Evolutionary conservation across 2,113 vertebrate genomes (phyloP).

Genomic region (Lasiurus cinereus): DNA sequence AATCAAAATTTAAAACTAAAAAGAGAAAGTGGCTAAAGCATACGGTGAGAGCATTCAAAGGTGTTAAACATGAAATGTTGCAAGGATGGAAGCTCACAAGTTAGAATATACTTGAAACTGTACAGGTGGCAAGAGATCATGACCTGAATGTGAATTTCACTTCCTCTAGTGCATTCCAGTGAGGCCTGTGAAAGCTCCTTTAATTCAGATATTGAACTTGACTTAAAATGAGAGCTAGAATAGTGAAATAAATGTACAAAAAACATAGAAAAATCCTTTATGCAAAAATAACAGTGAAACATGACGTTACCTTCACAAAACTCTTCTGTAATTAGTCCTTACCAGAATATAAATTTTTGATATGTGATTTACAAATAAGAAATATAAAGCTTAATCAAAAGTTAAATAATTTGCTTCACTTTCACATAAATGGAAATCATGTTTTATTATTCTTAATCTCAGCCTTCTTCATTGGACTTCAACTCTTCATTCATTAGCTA

Average conservation of each 20-base stretch:
- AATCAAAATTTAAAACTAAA: constrained; percentile 50
- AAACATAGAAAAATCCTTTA: background rate
- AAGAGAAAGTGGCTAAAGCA: background rate
- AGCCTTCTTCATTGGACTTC: background rate
- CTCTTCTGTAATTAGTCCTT: background rate
- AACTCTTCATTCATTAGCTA: background rate
- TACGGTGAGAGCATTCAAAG: constrained; percentile 19
- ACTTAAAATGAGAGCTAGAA: constrained; percentile 13
- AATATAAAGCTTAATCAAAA: background rate
- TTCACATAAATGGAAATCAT: background rate
- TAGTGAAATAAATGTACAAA: background rate
- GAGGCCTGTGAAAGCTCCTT: background rate
- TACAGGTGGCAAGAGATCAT: background rate
- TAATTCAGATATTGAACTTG: background rate
- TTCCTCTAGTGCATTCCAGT: constrained; percentile 5
- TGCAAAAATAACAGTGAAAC: background rate
- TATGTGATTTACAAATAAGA: background rate
- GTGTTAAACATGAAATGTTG: background rate
- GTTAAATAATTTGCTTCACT: background rate
- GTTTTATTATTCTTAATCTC: constrained; percentile 13
- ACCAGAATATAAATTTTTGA: background rate
- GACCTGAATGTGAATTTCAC: background rate
- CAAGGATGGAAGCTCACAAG: background rate
- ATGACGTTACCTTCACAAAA: background rate
- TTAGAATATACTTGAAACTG: background rate